These are phyloP conservation scores for Tachina fera DNA, from an alignment of 2,888 invertebrate species.

Conservation along the genomic window DNA sequence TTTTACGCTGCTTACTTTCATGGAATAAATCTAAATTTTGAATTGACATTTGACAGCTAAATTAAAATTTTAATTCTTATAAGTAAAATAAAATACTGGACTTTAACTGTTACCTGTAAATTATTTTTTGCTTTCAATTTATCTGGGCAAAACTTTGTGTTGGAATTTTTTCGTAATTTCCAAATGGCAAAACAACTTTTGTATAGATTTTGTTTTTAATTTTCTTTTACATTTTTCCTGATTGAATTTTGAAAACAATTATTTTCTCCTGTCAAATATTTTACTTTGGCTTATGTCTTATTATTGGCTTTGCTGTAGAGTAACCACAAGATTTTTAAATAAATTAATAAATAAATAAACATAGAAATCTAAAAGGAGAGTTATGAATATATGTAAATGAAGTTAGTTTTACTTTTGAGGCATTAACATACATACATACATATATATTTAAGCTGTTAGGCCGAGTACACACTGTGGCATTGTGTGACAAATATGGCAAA, in stretches of 20 bases:
- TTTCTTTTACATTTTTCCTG: slow-evolving; percentile 7
- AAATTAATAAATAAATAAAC: background rate
- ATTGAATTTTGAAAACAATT: slow-evolving; percentile 33
- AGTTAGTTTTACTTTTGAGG: too few species aligned
- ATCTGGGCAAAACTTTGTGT: background rate
- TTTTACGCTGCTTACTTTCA: slow-evolving; percentile 1
- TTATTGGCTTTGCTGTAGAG: background rate
- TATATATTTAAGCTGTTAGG: too few species aligned
- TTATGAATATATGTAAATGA: too few species aligned
- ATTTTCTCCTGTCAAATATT: slow-evolving; percentile 20
- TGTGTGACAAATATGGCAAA: too few species aligned
- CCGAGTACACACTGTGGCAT: too few species aligned
- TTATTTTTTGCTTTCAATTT: background rate
- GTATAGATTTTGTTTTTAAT: background rate
- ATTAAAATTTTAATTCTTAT: slow-evolving; percentile 53
- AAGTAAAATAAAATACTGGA: background rate
- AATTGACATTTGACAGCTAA: slow-evolving; percentile 66
- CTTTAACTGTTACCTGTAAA: background rate
- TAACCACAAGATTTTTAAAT: slow-evolving; percentile 19
- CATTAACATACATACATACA: too few species aligned
- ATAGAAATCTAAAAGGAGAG: too few species aligned
- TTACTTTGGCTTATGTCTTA: slow-evolving; percentile 25
- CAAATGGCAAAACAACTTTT: background rate
- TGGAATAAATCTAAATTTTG: slow-evolving; percentile 46
- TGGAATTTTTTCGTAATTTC: slow-evolving; percentile 1